These are phyloP conservation scores for Seladonia tumulorum DNA, from an alignment of 2,888 invertebrate species.

Conservation along the genomic window DNA sequence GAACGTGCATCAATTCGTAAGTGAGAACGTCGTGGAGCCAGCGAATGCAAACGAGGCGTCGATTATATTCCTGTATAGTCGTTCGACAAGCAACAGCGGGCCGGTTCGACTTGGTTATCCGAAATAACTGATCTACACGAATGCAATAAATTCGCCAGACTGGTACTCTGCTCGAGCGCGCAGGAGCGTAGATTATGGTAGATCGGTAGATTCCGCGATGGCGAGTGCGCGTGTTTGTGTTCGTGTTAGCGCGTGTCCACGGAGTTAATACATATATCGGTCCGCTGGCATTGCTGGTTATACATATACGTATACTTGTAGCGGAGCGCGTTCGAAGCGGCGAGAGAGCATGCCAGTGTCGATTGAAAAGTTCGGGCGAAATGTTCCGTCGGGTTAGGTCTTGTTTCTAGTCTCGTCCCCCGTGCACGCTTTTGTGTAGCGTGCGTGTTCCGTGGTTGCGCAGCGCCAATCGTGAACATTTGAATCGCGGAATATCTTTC, in stretches of 20 bases:
- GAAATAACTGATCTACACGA: not conserved
- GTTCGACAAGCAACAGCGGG: not conserved
- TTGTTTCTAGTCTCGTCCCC: constrained; percentile 50
- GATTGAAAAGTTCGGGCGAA: constrained; percentile 57
- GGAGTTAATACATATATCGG: constrained; percentile 13
- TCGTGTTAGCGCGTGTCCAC: constrained; percentile 33
- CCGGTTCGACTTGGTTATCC: no score
- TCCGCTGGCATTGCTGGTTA: constrained; percentile 11
- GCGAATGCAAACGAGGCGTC: not conserved
- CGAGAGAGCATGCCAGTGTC: constrained; percentile 38
- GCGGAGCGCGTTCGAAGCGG: constrained; percentile 22
- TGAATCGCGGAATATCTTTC: not conserved
- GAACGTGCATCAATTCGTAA: not conserved
- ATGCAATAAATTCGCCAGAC: not conserved
- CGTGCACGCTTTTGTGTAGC: constrained; percentile 50
- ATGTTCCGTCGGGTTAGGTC: constrained; percentile 52
- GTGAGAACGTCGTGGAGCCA: not conserved
- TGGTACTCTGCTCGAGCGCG: not conserved
- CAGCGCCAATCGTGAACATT: constrained; percentile 26
- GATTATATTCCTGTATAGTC: not conserved
- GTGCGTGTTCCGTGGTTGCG: constrained; percentile 48
- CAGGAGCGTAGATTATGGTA: constrained; percentile 1
- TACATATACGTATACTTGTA: not conserved
- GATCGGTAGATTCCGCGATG: not conserved
- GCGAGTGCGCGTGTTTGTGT: constrained; percentile 20